Conservation (phyloP, 2,113 vertebrate species). For the Epinephelus fuscoguttatus region DNA sequence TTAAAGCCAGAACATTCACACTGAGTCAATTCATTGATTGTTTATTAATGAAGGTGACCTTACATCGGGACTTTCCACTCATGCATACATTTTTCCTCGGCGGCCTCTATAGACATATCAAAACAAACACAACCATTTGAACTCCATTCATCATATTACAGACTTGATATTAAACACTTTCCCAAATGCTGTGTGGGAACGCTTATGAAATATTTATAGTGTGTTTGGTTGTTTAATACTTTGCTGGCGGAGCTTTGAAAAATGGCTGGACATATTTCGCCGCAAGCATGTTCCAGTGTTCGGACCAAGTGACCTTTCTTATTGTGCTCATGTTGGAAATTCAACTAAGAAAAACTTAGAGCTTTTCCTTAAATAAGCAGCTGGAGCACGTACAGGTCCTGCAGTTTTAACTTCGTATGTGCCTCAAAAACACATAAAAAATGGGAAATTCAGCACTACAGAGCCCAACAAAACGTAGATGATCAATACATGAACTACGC, state of each 20-base stretch:
- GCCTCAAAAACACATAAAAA: conserved; percentile 1
- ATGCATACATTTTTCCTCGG: neutral
- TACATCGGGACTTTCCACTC: conserved; percentile 13
- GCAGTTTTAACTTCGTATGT: rapidly evolving
- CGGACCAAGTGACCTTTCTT: conserved; percentile 30
- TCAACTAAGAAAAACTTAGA: neutral
- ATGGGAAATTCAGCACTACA: neutral
- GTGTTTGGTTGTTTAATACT: conserved; percentile 71
- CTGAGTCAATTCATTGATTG: conserved; percentile 30
- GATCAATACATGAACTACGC: neutral
- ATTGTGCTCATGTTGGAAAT: conserved; percentile 45
- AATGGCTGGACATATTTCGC: conserved; percentile 44
- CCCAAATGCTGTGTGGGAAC: conserved; percentile 51
- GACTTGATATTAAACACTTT: conserved; percentile 71
- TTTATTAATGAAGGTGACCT: conserved; percentile 34
- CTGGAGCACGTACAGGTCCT: neutral
- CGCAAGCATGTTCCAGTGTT: conserved; percentile 26
- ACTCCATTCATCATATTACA: conserved; percentile 55
- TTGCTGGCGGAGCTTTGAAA: conserved; percentile 32
- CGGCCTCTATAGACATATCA: conserved; percentile 24
- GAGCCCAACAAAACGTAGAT: neutral
- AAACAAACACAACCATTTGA: conserved; percentile 59
- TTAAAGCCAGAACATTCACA: conserved; percentile 19
- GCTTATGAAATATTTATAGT: conserved; percentile 61
- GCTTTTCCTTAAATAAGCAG: conserved; percentile 11